phyloP scores from a whole-genome alignment of 2,797 vertebrate genomes.

The Notamacropus eugenii region DNA sequence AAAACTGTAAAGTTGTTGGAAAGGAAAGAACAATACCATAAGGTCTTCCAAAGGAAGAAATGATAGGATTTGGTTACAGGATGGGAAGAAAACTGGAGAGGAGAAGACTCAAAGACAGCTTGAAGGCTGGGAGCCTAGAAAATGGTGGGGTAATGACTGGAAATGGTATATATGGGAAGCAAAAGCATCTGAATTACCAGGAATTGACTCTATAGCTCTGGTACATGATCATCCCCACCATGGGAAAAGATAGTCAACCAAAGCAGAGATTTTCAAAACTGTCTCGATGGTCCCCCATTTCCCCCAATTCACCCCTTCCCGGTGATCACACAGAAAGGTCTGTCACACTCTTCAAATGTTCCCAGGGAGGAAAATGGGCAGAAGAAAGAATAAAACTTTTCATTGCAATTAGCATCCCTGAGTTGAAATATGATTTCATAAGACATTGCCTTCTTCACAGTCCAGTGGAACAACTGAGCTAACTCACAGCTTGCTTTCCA shows the following conservation, averaged over 20 bases:
- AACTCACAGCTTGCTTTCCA: conserved; percentile 47
- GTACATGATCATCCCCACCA: conserved; percentile 8
- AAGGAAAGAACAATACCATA: neutral
- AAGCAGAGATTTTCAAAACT: conserved; percentile 33
- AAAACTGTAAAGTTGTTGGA: neutral
- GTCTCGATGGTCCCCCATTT: conserved; percentile 18
- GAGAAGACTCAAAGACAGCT: neutral
- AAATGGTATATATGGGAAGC: conserved; percentile 15
- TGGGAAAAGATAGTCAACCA: neutral
- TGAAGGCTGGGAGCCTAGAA: neutral
- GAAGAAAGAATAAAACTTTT: conserved; percentile 59
- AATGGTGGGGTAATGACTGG: neutral
- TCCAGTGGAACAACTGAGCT: conserved; percentile 53
- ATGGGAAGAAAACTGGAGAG: conserved; percentile 10
- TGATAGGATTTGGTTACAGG: neutral
- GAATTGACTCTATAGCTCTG: neutral
- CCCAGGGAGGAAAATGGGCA: conserved; percentile 20
- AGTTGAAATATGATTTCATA: conserved; percentile 61
- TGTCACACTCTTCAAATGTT: neutral
- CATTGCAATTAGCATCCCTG: conserved; percentile 64
- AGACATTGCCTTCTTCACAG: conserved; percentile 48
- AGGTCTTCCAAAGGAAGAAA: neutral
- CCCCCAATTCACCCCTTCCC: neutral
- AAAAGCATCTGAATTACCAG: conserved; percentile 2
- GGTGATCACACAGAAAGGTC: neutral